These are phyloP conservation scores for Branchellion lobata DNA, from an alignment of 2,888 invertebrate species.

Conservation along the genomic window DNA sequence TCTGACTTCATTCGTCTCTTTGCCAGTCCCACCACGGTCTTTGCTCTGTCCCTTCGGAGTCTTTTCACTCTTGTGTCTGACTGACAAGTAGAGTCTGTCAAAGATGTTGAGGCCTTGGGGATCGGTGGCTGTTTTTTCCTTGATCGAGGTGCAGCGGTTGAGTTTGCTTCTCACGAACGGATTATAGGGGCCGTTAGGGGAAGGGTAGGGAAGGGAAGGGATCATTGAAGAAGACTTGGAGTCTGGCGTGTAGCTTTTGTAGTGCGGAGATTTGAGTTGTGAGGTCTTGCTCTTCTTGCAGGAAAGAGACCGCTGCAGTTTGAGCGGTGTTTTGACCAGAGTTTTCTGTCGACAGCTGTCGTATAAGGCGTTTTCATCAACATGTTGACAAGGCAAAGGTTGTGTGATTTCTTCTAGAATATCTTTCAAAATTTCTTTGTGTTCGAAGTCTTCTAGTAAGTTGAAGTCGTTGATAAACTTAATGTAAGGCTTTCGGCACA, in stretches of 20 bases:
- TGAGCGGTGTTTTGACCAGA: background rate
- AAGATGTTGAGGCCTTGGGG: background rate
- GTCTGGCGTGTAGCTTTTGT: too few relatives aligned
- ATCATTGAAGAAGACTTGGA: background rate
- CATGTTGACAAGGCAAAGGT: background rate
- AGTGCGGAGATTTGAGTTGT: background rate
- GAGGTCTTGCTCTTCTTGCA: background rate
- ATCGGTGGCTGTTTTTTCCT: background rate
- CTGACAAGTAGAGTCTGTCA: background rate
- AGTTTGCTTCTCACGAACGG: too few relatives aligned
- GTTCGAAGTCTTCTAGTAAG: background rate
- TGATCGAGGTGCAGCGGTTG: background rate
- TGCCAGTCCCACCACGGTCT: background rate
- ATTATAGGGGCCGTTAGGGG: background rate
- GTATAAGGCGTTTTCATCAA: background rate
- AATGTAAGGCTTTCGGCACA: slow-evolving; percentile 1
- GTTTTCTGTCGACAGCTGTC: background rate
- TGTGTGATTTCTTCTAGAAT: slow-evolving; percentile 2
- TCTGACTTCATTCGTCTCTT: background rate
- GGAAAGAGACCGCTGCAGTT: background rate
- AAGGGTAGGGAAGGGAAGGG: background rate
- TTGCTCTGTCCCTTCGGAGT: background rate
- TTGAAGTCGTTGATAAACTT: background rate
- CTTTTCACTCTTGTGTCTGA: background rate
- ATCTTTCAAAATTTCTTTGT: slow-evolving; percentile 1